Conservation (phyloP, 2,113 vertebrate species). For the Urocolius indicus region DNA sequence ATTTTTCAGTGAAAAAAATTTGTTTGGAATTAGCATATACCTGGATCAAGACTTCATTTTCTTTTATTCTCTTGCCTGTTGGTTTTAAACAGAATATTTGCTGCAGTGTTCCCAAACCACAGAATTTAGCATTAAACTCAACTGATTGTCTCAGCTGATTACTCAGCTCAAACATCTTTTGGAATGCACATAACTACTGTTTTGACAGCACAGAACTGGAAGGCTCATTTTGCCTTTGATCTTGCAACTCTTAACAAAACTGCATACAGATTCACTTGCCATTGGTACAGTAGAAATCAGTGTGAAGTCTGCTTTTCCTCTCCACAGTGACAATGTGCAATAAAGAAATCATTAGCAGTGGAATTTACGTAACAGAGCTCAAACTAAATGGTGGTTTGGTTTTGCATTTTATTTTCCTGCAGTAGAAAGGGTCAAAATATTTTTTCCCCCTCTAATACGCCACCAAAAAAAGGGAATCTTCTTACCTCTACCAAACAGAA, state of each 20-base stretch:
- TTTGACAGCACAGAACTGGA: not conserved
- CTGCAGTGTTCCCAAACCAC: not conserved
- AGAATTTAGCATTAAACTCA: not conserved
- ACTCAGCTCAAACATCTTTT: not conserved
- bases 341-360: not conserved
- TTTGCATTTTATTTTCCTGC: not conserved
- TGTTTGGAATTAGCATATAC: not conserved
- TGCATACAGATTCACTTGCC: not conserved
- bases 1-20: not conserved
- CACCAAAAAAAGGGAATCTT: not conserved
- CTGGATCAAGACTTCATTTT: not conserved
- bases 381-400: not conserved
- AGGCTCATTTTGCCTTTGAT: not conserved
- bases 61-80: not conserved
- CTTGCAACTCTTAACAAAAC: not conserved
- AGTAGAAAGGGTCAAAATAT: not conserved
- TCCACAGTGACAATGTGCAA: not conserved
- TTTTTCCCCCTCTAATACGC: not conserved
- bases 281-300: not conserved
- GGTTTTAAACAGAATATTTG: not conserved
- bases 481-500: not conserved
- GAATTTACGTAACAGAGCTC: not conserved
- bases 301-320: not conserved
- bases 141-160: not conserved
- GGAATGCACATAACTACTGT: not conserved